Base-by-base conservation (phyloP, 2,888 invertebrate genomes). In the Drosophila robusta region DNA sequence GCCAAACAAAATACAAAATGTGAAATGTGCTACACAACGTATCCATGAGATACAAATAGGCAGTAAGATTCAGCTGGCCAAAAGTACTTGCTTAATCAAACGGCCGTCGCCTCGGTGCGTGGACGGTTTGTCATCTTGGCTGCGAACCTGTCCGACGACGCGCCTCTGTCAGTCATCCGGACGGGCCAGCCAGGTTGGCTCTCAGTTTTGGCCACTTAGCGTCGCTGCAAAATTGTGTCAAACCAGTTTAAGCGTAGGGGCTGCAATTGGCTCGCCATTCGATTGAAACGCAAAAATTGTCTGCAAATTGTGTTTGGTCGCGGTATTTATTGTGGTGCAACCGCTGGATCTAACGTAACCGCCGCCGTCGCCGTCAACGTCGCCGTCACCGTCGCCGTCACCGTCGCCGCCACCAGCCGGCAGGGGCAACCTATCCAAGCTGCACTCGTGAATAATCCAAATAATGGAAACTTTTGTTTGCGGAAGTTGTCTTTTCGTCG, bases 301-400 rank as follows among this genome's bases (percentile, higher is more conserved):
- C 47, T 41, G 64, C 16, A 63, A 62, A 63, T 41, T 62, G n/a
- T 62, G n/a, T 47, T 69, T 61, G 63, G 61, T 54, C 68, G 64
- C 66, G 72, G 67, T 64, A 76, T 75, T 71, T 76, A 70, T 61
- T 69, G 57, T 80, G 82, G 68, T 86, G 83, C 70, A 83, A 88
- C 65, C 36, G 39, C 51, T 51, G 39, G 69, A 69, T 62, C 61
- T 70, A 78, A 74, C 65, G 70, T 65, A 63, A 66, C 63, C 65
- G 26, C 50, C 61, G 29, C 22, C 18, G 18, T 18, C 18, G 18
- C 18, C 18, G 18, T 18, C 18, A 2, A 3, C 29, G n/a, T n/a
- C n/a, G n/a, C n/a, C 65, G 70, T 65, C 60, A 66, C 63, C 65
- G 26, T 46, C 61, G 29, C 22, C 18, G 18, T 18, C 18, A 2